Conservation (phyloP, 2,797 vertebrate genomes). For the Liparis tanakae region DNA sequence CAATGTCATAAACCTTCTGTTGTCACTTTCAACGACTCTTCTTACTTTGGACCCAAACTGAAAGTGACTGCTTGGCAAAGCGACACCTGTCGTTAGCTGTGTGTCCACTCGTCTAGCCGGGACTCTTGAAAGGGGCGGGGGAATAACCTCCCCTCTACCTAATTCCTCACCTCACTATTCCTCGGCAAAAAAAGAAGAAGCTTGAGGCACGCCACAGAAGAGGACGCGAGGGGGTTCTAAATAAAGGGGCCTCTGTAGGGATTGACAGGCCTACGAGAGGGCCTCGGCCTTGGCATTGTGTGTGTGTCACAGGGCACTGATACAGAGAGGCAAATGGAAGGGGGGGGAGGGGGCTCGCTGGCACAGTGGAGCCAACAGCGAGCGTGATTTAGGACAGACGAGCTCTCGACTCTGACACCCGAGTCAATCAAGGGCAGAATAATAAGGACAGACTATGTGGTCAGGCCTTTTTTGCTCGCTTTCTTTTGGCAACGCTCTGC, state of each 20-base stretch:
- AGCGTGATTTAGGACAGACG: conserved; percentile 67
- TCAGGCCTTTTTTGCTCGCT: conserved; percentile 64
- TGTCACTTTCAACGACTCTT: conserved; percentile 6
- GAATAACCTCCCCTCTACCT: conserved; percentile 23
- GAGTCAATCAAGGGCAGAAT: conserved; percentile 73
- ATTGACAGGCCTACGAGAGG: conserved; percentile 66
- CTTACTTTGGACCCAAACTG: conserved; percentile 9
- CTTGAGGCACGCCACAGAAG: conserved; percentile 55
- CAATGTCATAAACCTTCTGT: conserved; percentile 34
- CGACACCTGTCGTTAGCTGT: neutral
- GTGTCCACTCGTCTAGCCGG: neutral
- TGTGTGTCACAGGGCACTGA: conserved; percentile 80
- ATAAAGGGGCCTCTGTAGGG: conserved; percentile 64
- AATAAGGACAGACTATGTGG: conserved; percentile 68
- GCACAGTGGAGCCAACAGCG: conserved; percentile 60
- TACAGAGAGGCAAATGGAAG: conserved; percentile 69
- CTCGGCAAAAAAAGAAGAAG: conserved; percentile 24
- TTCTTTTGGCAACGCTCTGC: conserved; percentile 64
- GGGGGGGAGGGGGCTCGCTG: conserved; percentile 52
- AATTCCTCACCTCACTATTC: conserved; percentile 21
- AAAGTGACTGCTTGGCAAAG: neutral
- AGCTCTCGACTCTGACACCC: conserved; percentile 64
- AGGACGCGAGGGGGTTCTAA: conserved; percentile 39
- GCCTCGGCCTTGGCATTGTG: conserved; percentile 79
- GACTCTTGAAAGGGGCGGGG: neutral